A percentile compares a stretch with the other conserved stretches of the same genome.
These are phyloP conservation scores for Alethe castanea DNA, from an alignment of 2,113 vertebrate genomes.

Conservation along the genomic window DNA sequence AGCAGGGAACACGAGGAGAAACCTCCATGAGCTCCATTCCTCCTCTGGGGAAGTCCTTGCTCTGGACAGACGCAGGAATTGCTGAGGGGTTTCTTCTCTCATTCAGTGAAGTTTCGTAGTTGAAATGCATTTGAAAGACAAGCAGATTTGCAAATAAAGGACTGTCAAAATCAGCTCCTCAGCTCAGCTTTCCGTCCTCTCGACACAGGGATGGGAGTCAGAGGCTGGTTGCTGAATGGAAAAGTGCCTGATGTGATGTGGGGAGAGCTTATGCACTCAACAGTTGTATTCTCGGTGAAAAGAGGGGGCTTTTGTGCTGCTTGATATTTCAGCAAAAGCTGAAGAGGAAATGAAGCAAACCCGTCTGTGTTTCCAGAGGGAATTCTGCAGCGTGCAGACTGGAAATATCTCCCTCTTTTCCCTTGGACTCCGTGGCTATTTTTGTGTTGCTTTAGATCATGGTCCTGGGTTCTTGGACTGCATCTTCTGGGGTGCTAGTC, in stretches of 20 bases:
- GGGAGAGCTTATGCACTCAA: slow-evolving; percentile 23
- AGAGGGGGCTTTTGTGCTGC: not conserved
- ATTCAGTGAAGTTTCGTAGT: not conserved
- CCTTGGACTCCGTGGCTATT: not conserved
- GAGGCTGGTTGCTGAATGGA: not conserved
- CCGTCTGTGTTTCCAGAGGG: not conserved
- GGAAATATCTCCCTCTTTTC: slow-evolving; percentile 5
- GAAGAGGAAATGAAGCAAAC: slow-evolving; percentile 59
- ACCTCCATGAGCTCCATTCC: not conserved
- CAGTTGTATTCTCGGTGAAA: not conserved
- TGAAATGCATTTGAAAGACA: not conserved
- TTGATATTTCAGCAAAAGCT: slow-evolving; percentile 45
- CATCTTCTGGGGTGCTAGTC: not conserved
- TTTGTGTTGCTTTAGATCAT: not conserved
- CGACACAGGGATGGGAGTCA: not conserved
- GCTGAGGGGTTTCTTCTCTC: not conserved
- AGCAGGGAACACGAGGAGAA: not conserved
- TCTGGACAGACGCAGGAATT: not conserved
- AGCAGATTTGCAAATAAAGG: slow-evolving; percentile 2
- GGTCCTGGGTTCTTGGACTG: not conserved
- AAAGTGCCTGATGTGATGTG: not conserved
- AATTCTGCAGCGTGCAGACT: not conserved
- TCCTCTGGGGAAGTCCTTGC: not conserved
- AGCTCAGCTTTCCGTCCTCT: not conserved
- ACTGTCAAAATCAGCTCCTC: not conserved